phyloP scores from a whole-genome alignment of 2,797 vertebrate species.

The Gadopsis marmoratus region DNA sequence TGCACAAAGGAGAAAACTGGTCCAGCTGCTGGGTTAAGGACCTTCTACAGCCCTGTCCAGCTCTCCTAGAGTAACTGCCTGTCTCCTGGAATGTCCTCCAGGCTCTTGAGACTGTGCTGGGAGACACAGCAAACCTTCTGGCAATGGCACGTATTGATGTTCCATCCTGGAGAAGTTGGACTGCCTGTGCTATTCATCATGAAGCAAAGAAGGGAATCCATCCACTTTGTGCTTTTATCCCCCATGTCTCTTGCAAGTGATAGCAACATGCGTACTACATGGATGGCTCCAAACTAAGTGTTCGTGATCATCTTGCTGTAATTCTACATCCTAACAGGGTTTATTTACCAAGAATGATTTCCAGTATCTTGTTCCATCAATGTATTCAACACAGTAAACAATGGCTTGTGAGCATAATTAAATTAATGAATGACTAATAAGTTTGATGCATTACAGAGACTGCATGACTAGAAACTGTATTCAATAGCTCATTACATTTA shows the following conservation, averaged over 20 bases:
- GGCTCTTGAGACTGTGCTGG: no score
- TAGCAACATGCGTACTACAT: background rate
- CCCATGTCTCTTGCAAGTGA: background rate
- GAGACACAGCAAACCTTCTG: no score
- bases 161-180: no score
- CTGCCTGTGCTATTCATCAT: no score
- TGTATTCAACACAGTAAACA: slow-evolving; percentile 6
- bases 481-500: background rate
- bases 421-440: slow-evolving; percentile 3
- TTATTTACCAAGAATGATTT: slow-evolving; percentile 6
- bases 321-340: slow-evolving; percentile 6
- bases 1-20: no score
- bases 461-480: background rate
- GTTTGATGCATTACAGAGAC: slow-evolving; percentile 2
- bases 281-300: background rate
- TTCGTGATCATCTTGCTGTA: background rate
- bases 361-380: slow-evolving; percentile 10
- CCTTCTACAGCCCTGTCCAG: no score
- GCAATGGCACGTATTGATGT: no score
- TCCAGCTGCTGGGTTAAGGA: no score
- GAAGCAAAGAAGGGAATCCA: background rate
- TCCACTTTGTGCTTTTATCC: slow-evolving; percentile 22
- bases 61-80: no score
- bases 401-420: background rate
- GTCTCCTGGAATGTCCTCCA: no score